Evolutionary conservation across 2,797 vertebrate genomes (phyloP).

Genomic region (Triplophysa yarkandensis): DNA sequence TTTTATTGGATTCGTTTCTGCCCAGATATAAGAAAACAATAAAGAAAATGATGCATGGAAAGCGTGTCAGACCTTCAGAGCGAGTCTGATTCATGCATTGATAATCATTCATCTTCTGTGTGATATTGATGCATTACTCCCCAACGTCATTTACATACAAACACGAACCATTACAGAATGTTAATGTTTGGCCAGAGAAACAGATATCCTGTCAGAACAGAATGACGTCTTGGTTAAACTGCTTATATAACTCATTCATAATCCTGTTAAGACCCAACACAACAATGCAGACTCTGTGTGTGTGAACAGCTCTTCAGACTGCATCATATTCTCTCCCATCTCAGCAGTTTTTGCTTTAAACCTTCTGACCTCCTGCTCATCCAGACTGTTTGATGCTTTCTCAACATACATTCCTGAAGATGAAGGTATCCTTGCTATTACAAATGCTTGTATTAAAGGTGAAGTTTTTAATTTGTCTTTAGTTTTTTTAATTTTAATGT

Average conservation of each 20-base stretch:
- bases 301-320: constrained; percentile 4
- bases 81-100: constrained; percentile 1
- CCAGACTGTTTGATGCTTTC: neutral
- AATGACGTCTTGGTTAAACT: neutral
- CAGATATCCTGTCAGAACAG: neutral
- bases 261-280: neutral
- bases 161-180: neutral
- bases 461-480: constrained; percentile 15
- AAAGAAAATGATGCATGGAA: constrained; percentile 18
- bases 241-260: neutral
- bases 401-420: neutral
- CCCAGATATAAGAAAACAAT: neutral
- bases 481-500: neutral
- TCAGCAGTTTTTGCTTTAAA: neutral
- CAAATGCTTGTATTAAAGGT: neutral
- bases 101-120: constrained; percentile 21
- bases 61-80: constrained; percentile 15
- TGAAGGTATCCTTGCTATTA: neutral
- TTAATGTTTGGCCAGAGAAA: neutral
- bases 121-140: constrained; percentile 17
- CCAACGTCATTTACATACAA: constrained; percentile 11
- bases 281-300: neutral
- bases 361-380: constrained; percentile 17
- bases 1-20: constrained; percentile 14
- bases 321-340: neutral